These are phyloP conservation scores for Drosophila nikananu DNA, from an alignment of 1,140 invertebrate genomes.

Conservation along the genomic window DNA sequence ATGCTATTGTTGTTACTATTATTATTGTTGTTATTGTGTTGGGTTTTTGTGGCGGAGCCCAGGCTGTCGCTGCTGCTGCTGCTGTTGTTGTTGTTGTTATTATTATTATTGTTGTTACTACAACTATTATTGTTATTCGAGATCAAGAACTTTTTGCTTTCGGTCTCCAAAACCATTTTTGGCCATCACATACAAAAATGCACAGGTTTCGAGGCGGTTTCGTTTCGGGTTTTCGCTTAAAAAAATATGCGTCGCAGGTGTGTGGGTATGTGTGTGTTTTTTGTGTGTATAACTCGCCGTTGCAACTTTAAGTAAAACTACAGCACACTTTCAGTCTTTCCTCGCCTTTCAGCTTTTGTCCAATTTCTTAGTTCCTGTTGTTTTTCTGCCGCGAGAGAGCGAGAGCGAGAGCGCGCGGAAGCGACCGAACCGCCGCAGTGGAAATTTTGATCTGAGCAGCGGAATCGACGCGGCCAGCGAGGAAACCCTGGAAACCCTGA, in stretches of 20 bases:
- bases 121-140: conserved; percentile 37
- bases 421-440: conserved; percentile 70
- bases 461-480: conserved; percentile 67
- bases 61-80: conserved; percentile 4
- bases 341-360: neutral
- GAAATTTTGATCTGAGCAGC: conserved; percentile 84
- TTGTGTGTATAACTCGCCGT: neutral
- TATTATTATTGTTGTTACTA: conserved; percentile 36
- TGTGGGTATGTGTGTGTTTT: neutral
- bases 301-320: conserved; percentile 40
- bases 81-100: conserved; percentile 9
- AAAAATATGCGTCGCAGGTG: conserved; percentile 4
- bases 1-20: conserved; percentile 13
- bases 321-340: conserved; percentile 37
- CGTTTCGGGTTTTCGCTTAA: conserved; percentile 8
- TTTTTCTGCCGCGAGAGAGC: conserved; percentile 8
- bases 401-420: conserved; percentile 21
- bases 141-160: conserved; percentile 60
- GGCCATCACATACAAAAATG: conserved; percentile 45
- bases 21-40: conserved; percentile 18
- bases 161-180: conserved; percentile 78
- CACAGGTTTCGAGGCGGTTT: conserved; percentile 15
- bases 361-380: neutral
- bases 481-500: conserved; percentile 65
- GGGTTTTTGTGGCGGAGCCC: neutral